These are phyloP conservation scores for Clarias pachynema DNA, from an alignment of 2,797 vertebrate genomes.

Conservation along the genomic window DNA sequence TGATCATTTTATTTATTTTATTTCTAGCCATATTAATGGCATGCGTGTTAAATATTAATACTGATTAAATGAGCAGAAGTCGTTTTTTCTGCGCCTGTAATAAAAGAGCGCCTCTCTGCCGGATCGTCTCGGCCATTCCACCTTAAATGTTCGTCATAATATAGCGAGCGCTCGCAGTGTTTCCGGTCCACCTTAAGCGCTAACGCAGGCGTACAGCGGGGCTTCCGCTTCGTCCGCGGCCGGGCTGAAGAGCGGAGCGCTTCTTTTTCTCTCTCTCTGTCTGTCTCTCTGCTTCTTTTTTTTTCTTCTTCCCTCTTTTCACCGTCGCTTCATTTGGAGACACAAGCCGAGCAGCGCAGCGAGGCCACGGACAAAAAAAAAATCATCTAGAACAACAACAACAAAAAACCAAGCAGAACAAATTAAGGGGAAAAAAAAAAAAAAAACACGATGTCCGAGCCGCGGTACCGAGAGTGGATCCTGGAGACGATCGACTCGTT, in stretches of 20 bases:
- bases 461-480: conserved; percentile 87
- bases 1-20: no score
- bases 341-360: conserved; percentile 64
- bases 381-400: neutral
- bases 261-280: neutral
- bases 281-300: neutral
- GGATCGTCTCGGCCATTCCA: conserved; percentile 33
- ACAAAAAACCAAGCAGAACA: conserved; percentile 56
- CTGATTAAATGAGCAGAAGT: neutral
- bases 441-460: conserved; percentile 72
- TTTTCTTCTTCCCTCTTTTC: conserved; percentile 21
- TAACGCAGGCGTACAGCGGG: conserved; percentile 77
- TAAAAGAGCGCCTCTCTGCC: conserved; percentile 7
- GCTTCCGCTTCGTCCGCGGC: conserved; percentile 83
- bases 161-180: no score
- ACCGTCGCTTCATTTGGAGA: conserved; percentile 61
- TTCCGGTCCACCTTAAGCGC: conserved; percentile 77
- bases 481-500: conserved; percentile 90
- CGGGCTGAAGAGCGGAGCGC: conserved; percentile 72
- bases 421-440: neutral
- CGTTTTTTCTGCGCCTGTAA: neutral
- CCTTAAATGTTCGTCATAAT: conserved; percentile 56
- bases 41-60: neutral
- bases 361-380: conserved; percentile 6
- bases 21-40: no score